Conservation (phyloP, 2,113 vertebrate species). For the Rhinolophus sinicus region DNA sequence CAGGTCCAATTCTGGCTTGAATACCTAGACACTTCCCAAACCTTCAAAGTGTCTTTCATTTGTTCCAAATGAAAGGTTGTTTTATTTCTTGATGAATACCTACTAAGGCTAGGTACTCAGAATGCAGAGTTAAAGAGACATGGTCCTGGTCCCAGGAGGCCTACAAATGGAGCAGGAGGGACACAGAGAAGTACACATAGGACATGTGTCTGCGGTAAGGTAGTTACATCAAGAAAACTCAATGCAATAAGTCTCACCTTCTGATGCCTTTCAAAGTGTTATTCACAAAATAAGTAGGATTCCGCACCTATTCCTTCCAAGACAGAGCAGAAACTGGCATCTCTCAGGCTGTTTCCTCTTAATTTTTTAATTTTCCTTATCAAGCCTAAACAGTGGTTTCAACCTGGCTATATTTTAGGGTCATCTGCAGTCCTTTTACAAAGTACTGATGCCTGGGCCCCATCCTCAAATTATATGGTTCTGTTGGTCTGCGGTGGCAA, state of each 20-base stretch:
- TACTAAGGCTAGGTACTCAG: background rate
- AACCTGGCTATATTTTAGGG: background rate
- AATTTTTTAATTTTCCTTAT: slow-evolving; percentile 21
- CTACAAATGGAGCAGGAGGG: background rate
- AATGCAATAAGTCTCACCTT: background rate
- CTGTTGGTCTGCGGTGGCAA: background rate
- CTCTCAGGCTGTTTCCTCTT: background rate
- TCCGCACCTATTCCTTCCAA: background rate
- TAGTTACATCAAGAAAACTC: background rate
- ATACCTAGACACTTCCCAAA: background rate
- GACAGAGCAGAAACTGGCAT: background rate
- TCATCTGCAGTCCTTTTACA: background rate
- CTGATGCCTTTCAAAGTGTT: background rate
- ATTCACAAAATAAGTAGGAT: background rate
- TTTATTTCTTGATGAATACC: background rate
- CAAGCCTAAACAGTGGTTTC: background rate
- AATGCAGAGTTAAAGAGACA: background rate
- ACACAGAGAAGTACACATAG: background rate
- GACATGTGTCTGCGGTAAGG: background rate
- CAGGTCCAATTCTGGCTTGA: background rate
- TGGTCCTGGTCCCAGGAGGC: background rate
- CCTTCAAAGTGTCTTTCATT: slow-evolving; percentile 17
- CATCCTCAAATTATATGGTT: background rate
- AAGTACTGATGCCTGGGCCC: background rate
- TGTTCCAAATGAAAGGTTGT: background rate